Base-by-base conservation (phyloP, 2,888 invertebrate genomes). In the Brachynemurus nebulosus region DNA sequence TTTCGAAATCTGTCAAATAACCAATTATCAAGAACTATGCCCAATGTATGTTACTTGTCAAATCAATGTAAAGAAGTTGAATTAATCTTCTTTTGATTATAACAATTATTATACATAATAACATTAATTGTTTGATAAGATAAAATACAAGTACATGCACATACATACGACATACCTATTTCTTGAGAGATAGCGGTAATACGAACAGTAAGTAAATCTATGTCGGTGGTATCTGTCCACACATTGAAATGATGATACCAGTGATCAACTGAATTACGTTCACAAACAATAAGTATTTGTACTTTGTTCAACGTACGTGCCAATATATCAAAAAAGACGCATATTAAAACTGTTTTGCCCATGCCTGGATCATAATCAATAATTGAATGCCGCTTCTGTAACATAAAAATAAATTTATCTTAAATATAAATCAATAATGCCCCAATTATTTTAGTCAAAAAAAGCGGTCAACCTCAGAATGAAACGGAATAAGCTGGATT, bases 281-380 rank as follows among this genome's bases (percentile, higher is more conserved):
- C 18, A 9, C 37, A 37, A 9, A 37, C 8, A 18, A 37, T 37
- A 11, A 37, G 6, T 3, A 19, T n/a, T 18, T 18, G 18, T 18
- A n/a, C 7, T 37, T 9, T n/a, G 2, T 4, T 30, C 3, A n/a
- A 18, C 12, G 19, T 17, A 11, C 8, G 5, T 7, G 19, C 12
- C 6, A 19, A 12, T 2, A 2, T 19, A 4, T 19, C 37, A 12
- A 37, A 20, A 8, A 37, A 17, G 6, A 37, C 37, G 19, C 12
- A 37, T 8, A 37, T 20, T 19, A 19, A 12, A n/a, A 37, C 37
- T n/a, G 37, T 37, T 17, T 37, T 37, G 8, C 37, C 37, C 37
- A 37, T 37, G n/a, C 12, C 8, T n/a, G 18, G 2, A 11, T 37
- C 37, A 20, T 37, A 20, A 37, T 37, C 37, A 20, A 37, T 17